A percentile compares a stretch with the other conserved stretches of the same genome.
Evolutionary conservation across 2,797 vertebrate species (phyloP).

Genomic region (Lithobates sylvaticus): DNA sequence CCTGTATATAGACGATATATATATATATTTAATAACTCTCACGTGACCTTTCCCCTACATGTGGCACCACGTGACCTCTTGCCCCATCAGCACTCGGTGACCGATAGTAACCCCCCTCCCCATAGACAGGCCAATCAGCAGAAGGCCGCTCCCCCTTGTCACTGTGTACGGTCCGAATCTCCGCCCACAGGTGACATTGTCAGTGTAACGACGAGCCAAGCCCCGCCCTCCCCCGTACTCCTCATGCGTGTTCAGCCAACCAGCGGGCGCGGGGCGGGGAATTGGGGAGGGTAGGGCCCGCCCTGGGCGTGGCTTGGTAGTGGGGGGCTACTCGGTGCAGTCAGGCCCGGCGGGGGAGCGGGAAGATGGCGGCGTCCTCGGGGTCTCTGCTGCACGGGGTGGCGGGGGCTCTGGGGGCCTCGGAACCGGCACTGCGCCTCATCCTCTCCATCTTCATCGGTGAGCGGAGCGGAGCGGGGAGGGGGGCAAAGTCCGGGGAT

Average conservation of each 20-base stretch:
- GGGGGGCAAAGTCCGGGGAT: not conserved
- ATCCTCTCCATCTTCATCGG: slow-evolving; percentile 91
- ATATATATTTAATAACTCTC: too few species aligned
- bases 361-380: slow-evolving; percentile 76
- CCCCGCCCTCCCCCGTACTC: slow-evolving; percentile 1
- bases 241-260: slow-evolving; percentile 20
- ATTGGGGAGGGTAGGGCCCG: slow-evolving; percentile 19
- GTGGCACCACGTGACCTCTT: slow-evolving; percentile 24
- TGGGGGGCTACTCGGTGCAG: slow-evolving; percentile 39
- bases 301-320: slow-evolving; percentile 33
- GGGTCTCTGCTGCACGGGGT: slow-evolving; percentile 72
- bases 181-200: slow-evolving; percentile 35
- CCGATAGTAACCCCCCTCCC: slow-evolving; percentile 32
- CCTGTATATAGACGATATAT: too few species aligned
- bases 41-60: slow-evolving; percentile 43
- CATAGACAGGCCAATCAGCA: slow-evolving; percentile 65
- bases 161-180: not conserved
- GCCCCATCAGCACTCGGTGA: not conserved
- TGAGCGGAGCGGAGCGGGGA: slow-evolving; percentile 67
- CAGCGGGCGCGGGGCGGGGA: slow-evolving; percentile 59
- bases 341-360: slow-evolving; percentile 45
- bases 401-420: slow-evolving; percentile 87
- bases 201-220: slow-evolving; percentile 6
- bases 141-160: slow-evolving; percentile 63
- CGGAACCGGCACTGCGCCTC: slow-evolving; percentile 92